Evolutionary conservation across 2,888 invertebrate species (phyloP).

Genomic region (Drosophila algonquin): DNA sequence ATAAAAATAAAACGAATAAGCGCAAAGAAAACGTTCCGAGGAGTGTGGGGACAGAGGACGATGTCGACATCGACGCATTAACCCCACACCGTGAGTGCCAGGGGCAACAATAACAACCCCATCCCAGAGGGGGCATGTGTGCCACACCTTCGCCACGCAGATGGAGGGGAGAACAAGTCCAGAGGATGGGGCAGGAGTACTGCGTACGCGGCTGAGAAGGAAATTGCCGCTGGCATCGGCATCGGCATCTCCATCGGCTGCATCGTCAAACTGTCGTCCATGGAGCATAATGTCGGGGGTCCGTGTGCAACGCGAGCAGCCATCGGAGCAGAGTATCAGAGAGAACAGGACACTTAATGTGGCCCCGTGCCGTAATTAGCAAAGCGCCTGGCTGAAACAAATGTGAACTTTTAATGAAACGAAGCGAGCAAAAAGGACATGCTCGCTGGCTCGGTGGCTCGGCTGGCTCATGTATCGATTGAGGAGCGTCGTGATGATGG

Average conservation of each 20-base stretch:
- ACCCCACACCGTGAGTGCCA: slow-evolving; percentile 48
- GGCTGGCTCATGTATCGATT: slow-evolving; percentile 29
- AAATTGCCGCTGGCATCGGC: no score
- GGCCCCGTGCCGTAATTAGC: slow-evolving; percentile 35
- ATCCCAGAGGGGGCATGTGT: slow-evolving; percentile 21
- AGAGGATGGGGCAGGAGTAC: background rate
- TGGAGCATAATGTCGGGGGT: background rate
- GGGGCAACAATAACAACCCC: slow-evolving; percentile 44
- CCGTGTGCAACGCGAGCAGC: slow-evolving; percentile 6
- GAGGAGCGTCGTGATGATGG: slow-evolving; percentile 7
- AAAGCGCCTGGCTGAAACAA: slow-evolving; percentile 26
- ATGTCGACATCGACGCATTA: slow-evolving; percentile 38
- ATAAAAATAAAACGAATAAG: slow-evolving; percentile 49
- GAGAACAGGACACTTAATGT: slow-evolving; percentile 20
- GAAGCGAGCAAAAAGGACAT: slow-evolving; percentile 14
- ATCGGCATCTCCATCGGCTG: background rate
- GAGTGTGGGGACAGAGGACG: slow-evolving; percentile 1
- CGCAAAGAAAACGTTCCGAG: slow-evolving; percentile 25
- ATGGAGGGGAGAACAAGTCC: background rate
- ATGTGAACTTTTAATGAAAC: slow-evolving; percentile 47
- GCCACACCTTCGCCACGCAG: slow-evolving; percentile 18
- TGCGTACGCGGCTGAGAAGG: background rate
- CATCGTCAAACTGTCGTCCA: background rate
- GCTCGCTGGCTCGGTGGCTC: slow-evolving; percentile 13
- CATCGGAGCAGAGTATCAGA: slow-evolving; percentile 8